Base-by-base conservation (phyloP, 92 coral and sea anemone genomes). In the Metridium senile region DNA sequence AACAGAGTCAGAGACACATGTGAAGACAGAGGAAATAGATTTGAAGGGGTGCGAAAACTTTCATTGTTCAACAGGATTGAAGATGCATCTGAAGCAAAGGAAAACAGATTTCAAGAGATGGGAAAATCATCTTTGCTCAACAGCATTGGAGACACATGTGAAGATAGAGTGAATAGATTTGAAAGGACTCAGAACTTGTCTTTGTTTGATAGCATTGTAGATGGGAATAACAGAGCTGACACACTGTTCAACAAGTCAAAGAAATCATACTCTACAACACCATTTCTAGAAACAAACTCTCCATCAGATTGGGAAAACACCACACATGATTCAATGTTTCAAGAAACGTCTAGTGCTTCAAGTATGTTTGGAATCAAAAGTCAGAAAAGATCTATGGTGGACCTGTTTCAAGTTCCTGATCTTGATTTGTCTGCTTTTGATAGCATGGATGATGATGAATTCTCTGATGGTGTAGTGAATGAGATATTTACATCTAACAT, bases 361-460 rank as follows among this genome's bases (percentile, higher is more conserved):
- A 19, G 59, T 13, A n/a, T n/a, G n/a, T 25, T 20, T 0, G 63
- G 58, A 21, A 30, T 33, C 3, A 34, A 34, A 0, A 11, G 17
- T 19, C 4, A 53, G 0, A 31, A 21, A 11, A 58, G 25, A 35
- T 35, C 16, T 68, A 10, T 34, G 29, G 34, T 35, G 72, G 72
- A 73, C 32, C 58, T 34, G 20, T 73, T 73, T 73, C 53, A 73
- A 58, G 78, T 73, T 10, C 78, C 78, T 73, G 78, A 73, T 33
- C 19, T 58, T 8, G 78, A 58, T 26, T 26, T 30, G 29, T 1
- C 11, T 59, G 29, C 28, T 22, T 26, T 21, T 28, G 3, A 28
- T 13, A 63, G 1, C 1, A 63, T n/a, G n/a, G n/a, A n/a, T n/a
- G n/a, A 6, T 28, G 69, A 63, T 59, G 65, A 51, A 28, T 30